These are phyloP conservation scores for Yponomeuta sedellus DNA, from an alignment of 2,888 invertebrate genomes.

Conservation along the genomic window DNA sequence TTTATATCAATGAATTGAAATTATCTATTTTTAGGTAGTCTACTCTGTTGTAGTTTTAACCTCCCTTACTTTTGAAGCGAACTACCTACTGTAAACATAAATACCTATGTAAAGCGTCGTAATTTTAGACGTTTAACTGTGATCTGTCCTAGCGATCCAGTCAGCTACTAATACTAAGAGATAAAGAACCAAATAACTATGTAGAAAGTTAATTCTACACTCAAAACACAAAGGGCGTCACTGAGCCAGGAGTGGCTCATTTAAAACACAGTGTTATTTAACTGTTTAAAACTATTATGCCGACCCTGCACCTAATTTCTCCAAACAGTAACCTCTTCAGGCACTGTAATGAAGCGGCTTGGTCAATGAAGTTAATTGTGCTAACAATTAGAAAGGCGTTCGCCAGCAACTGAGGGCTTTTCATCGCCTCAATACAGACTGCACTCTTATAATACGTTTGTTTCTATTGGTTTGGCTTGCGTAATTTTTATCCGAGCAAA, in stretches of 20 bases:
- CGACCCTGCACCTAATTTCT: neutral
- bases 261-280: neutral
- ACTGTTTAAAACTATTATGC: neutral
- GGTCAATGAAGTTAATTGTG: constrained; percentile 52
- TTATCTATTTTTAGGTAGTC: neutral
- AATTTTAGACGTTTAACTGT: neutral
- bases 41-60: too few species aligned
- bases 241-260: neutral
- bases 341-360: constrained; percentile 47
- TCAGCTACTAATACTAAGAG: neutral
- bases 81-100: neutral
- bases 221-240: too few species aligned
- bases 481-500: neutral
- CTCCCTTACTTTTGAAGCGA: too few species aligned
- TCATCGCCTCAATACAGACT: constrained; percentile 33
- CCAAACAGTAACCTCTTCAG: constrained; percentile 21
- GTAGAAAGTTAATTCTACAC: too few species aligned
- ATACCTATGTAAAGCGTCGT: neutral
- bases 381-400: constrained; percentile 50
- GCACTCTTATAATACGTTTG: neutral
- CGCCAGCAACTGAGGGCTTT: constrained; percentile 42
- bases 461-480: neutral
- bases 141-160: neutral
- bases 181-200: too few species aligned
- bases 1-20: neutral